Base-by-base conservation (phyloP, 92 coral and sea anemone genomes). In the Paragorgia papillata region DNA sequence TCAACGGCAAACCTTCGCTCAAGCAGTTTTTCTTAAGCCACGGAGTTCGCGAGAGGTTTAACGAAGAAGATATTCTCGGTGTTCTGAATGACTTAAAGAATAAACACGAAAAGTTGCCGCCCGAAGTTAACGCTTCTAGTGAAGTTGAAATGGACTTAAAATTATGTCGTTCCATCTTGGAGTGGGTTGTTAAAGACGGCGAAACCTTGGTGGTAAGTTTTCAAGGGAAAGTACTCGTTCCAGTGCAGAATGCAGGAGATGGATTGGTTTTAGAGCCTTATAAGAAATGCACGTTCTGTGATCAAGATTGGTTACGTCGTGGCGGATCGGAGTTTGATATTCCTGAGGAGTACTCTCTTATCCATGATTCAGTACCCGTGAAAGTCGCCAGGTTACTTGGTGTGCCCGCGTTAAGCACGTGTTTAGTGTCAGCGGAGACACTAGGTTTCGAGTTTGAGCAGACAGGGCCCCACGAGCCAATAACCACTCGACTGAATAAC, bases 391-490 rank as follows among this genome's bases (percentile, higher is more conserved):
- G 70, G 64, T 88, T 93, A 3, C 83, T 93, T 28, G 97, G 97
- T 22, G 90, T 89, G 5, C 92, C 89, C 37, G 88, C 96, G 8
- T 66, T 93, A 41, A 93, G 96, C 74, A 76, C 83, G 57, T 87
- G 89, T 68, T 69, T 93, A 49, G 91, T 91, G 10, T 74, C 87
- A 41, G 92, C 91, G 29, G 97, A 93, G 57, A 84, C 97, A 1
- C 80, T 93, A 13, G 97, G 96, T 39, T 93, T n/a, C n/a, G n/a
- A n/a, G n/a, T 86, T 93, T 78, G 91, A 93, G 62, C 96, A 90
- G 74, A 68, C 85, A 29, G 97, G 97, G n/a, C 97, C 89, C 50
- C 76, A 81, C n/a, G 89, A 86, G 57, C 88, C 89, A 12, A 68
- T 91, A 48, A 82, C 90, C 24, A 80, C 86, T 48, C 75, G 97